These are phyloP conservation scores for Crossaster papposus DNA, from an alignment of 53 echinoderm and acorn worm genomes.

Conservation along the genomic window DNA sequence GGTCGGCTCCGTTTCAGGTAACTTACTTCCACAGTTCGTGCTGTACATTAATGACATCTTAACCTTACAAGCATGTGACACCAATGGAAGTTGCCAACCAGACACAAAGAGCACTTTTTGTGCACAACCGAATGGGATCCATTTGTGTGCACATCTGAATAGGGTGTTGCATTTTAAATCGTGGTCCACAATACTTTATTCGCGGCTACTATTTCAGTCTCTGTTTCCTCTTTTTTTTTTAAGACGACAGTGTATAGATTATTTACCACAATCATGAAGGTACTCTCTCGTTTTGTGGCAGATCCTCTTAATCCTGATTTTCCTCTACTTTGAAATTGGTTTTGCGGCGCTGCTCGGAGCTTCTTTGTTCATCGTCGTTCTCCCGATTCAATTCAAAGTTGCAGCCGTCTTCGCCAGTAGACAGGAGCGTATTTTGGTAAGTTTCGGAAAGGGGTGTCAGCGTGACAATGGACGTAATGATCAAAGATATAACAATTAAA, in stretches of 20 bases:
- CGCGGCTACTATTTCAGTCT: too few relatives aligned
- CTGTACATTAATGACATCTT: too few relatives aligned
- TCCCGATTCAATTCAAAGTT: constrained; percentile 62
- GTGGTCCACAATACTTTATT: too few relatives aligned
- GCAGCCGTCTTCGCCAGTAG: constrained; percentile 39
- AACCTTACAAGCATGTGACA: too few relatives aligned
- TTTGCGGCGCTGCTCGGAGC: constrained; percentile 64
- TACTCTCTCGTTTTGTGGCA: constrained; percentile 17
- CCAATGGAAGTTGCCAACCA: too few relatives aligned
- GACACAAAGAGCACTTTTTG: too few relatives aligned
- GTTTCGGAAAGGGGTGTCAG: neutral
- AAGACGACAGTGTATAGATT: too few relatives aligned
- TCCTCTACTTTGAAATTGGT: constrained; percentile 60
- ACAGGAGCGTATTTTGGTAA: constrained; percentile 66
- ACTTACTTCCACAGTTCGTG: neutral
- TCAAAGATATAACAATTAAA: too few relatives aligned
- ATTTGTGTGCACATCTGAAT: too few relatives aligned
- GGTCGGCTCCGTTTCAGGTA: constrained; percentile 65
- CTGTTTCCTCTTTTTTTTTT: too few relatives aligned
- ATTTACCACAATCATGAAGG: neutral
- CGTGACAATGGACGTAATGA: neutral
- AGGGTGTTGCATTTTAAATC: too few relatives aligned
- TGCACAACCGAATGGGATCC: too few relatives aligned
- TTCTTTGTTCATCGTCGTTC: constrained; percentile 46
- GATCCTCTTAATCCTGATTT: constrained; percentile 49